Evolutionary conservation across 2,113 vertebrate genomes (phyloP).

Genomic region (Tachysurus vachellii): DNA sequence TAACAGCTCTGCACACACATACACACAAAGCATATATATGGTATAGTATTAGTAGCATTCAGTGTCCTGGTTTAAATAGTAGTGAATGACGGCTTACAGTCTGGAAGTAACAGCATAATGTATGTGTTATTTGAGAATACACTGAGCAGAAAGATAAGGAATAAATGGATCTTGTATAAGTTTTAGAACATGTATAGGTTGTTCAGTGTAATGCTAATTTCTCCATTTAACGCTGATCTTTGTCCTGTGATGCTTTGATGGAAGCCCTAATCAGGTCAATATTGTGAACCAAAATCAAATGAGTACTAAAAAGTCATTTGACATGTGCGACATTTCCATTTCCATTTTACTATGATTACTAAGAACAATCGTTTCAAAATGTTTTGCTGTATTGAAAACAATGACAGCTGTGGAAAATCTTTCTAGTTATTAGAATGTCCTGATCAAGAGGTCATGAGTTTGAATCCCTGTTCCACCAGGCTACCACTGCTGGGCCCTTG

Average conservation of each 20-base stretch:
- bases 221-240: neutral
- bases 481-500: no score
- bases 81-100: neutral
- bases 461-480: no score
- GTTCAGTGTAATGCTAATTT: neutral
- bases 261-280: neutral
- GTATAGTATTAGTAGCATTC: neutral
- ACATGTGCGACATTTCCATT: no score
- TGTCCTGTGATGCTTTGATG: neutral
- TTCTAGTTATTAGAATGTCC: neutral
- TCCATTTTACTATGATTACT: no score
- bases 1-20: no score
- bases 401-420: neutral
- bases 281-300: neutral
- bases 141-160: neutral
- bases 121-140: neutral
- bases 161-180: neutral
- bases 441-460: neutral
- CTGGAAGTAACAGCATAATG: neutral
- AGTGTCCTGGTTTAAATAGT: neutral
- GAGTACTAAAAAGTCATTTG: neutral
- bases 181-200: neutral
- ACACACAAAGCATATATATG: no score
- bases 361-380: neutral
- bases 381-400: neutral